Conservation (phyloP, 2,113 vertebrate genomes). For the Grus americana region DNA sequence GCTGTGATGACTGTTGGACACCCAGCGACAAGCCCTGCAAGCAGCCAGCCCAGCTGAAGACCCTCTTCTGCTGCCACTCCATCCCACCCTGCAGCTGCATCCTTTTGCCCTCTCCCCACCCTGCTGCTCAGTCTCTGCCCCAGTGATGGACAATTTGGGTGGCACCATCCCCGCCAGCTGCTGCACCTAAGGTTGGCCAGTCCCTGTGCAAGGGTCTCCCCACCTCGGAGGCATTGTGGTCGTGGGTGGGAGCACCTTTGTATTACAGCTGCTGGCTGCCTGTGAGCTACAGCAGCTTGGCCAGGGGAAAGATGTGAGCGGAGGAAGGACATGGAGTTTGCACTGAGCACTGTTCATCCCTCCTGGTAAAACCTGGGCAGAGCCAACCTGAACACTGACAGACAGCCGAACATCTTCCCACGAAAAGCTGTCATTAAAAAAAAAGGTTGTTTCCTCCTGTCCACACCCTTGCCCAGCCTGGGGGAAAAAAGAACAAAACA, state of each 20-base stretch:
- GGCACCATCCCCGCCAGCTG: background rate
- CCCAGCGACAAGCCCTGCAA: background rate
- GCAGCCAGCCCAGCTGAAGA: background rate
- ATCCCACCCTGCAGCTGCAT: background rate
- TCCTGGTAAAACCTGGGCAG: background rate
- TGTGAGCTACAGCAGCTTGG: background rate
- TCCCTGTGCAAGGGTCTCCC: background rate
- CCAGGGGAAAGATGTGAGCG: background rate
- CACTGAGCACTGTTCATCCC: background rate
- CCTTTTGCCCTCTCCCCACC: background rate
- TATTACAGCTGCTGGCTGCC: background rate
- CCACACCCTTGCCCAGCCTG: constrained; percentile 23
- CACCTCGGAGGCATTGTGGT: background rate
- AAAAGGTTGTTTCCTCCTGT: background rate
- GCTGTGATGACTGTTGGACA: background rate
- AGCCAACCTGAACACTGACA: background rate
- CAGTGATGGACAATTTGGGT: background rate
- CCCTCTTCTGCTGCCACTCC: background rate
- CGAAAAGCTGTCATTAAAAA: background rate
- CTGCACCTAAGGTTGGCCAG: background rate
- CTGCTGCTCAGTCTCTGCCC: background rate
- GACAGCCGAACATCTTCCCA: background rate
- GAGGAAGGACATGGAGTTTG: background rate
- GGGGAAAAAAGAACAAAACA: background rate
- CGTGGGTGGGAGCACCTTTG: background rate